Percentiles rank a stretch among this genome's conserved stretches.
Conservation (phyloP, 2,888 invertebrate genomes). For the Bimastos eiseni region DNA sequence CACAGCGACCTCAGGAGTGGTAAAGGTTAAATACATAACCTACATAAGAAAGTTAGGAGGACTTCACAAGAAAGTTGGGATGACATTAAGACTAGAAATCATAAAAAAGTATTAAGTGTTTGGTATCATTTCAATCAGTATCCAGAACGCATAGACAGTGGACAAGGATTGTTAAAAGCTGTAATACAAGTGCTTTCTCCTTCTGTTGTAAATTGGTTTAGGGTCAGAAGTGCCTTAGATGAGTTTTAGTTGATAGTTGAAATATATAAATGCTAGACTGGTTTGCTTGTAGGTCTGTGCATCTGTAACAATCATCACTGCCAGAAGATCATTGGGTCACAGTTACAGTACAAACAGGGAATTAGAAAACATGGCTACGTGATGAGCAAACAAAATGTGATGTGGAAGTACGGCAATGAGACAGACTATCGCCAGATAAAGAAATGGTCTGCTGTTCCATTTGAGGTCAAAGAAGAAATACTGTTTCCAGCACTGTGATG, state of each 20-base stretch:
- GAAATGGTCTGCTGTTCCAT: constrained; percentile 34
- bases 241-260: background rate
- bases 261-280: background rate
- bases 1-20: too few species aligned
- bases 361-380: constrained; percentile 28
- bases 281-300: constrained; percentile 16
- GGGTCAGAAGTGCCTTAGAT: background rate
- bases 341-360: constrained; percentile 32
- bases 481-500: background rate
- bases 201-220: background rate
- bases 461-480: constrained; percentile 29
- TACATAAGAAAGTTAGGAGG: too few species aligned
- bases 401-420: constrained; percentile 22
- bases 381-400: constrained; percentile 27
- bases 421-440: constrained; percentile 18
- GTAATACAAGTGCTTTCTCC: background rate
- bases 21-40: too few species aligned
- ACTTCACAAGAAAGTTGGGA: background rate
- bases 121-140: background rate
- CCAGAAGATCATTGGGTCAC: constrained; percentile 22
- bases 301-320: constrained; percentile 27
- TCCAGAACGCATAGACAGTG: background rate
- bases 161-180: background rate
- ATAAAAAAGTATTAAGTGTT: background rate
- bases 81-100: background rate